Percentiles rank a stretch among this genome's conserved stretches.
Evolutionary conservation across 2,797 vertebrate genomes (phyloP).

Genomic region (Heteromormyrus szaboi): DNA sequence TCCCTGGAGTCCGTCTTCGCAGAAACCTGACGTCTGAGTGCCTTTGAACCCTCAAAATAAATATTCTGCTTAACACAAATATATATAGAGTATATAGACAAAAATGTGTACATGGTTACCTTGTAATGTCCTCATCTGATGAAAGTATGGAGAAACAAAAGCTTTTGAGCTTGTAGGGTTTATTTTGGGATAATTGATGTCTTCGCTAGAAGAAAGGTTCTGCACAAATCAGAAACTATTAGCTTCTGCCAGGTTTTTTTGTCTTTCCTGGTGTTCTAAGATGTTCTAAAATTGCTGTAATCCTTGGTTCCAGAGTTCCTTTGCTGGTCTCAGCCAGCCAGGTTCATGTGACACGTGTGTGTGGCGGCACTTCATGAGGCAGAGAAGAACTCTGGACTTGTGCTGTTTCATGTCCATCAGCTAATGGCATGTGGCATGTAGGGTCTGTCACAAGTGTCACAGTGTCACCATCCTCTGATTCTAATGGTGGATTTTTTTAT

Average conservation of each 20-base stretch:
- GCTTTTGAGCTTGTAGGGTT: background rate
- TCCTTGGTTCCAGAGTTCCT: background rate
- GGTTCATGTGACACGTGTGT: background rate
- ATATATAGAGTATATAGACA: background rate
- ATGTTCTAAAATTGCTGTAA: background rate
- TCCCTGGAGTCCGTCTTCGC: background rate
- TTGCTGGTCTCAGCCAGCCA: background rate
- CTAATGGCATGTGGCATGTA: background rate
- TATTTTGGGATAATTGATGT: background rate
- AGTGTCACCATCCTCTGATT: background rate
- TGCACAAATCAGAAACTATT: background rate
- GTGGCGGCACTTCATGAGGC: background rate
- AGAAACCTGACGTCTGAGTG: background rate
- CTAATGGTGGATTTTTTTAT: background rate
- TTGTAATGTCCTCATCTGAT: background rate
- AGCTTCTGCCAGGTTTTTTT: background rate
- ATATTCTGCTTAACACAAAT: background rate
- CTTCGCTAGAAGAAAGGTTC: background rate
- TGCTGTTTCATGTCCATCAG: background rate
- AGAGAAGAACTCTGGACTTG: background rate
- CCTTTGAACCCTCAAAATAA: background rate
- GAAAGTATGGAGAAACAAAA: background rate
- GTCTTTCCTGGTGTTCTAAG: background rate
- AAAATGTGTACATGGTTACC: background rate
- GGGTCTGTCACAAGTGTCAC: background rate